Conservation (phyloP, 2,113 vertebrate genomes). For the Cyrtonyx montezumae region DNA sequence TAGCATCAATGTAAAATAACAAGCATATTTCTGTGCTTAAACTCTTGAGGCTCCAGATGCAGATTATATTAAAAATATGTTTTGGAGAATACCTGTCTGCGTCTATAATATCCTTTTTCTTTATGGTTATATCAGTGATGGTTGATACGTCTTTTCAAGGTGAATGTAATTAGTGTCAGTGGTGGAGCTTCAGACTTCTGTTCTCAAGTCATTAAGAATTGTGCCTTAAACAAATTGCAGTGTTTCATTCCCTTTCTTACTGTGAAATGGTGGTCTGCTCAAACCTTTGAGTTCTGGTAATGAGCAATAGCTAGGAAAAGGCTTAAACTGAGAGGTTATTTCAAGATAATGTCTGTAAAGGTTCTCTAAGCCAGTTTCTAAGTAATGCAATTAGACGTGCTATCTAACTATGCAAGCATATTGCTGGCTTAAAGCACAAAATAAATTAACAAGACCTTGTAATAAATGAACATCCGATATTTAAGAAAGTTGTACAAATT, state of each 20-base stretch:
- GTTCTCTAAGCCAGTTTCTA: neutral
- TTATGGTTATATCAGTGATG: neutral
- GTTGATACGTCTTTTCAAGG: neutral
- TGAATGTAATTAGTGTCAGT: neutral
- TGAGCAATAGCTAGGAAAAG: neutral
- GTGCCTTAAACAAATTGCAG: neutral
- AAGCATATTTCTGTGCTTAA: slow-evolving; percentile 30
- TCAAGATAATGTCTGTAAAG: neutral
- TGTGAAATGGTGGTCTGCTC: neutral
- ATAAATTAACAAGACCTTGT: neutral
- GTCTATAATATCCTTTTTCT: slow-evolving; percentile 20
- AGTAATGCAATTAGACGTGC: neutral
- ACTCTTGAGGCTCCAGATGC: slow-evolving; percentile 36
- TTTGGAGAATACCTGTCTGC: slow-evolving; percentile 53
- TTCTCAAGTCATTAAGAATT: neutral
- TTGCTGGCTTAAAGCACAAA: neutral
- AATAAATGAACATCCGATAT: neutral
- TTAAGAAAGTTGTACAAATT: neutral
- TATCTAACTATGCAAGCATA: neutral
- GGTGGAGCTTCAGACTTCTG: neutral
- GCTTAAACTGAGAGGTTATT: neutral
- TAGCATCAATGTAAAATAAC: slow-evolving; percentile 51
- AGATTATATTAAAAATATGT: slow-evolving; percentile 62
- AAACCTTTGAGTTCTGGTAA: neutral
- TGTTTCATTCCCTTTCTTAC: neutral